These are phyloP conservation scores for Coregonus suidteri DNA, from an alignment of 2,797 vertebrate genomes.

Conservation along the genomic window DNA sequence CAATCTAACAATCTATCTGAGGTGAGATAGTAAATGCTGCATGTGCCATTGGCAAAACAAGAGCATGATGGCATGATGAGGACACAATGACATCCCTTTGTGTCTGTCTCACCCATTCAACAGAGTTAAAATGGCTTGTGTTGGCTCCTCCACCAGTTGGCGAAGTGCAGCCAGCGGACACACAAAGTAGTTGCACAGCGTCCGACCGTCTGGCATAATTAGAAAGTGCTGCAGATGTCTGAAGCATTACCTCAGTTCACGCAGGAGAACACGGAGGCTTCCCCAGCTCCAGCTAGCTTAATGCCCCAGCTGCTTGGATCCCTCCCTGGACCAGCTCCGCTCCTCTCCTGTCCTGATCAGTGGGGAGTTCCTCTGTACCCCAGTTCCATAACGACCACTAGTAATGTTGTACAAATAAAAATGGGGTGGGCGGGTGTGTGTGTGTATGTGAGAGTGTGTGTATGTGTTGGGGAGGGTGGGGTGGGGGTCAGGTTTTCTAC, in stretches of 20 bases:
- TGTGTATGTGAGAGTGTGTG: background rate
- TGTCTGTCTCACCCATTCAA: conserved; percentile 49
- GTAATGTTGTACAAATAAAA: conserved; percentile 41
- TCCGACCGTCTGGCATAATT: conserved; percentile 76
- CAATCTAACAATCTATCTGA: conserved; percentile 5
- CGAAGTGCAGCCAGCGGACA: conserved; percentile 64
- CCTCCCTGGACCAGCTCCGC: background rate
- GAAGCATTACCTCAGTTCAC: conserved; percentile 70
- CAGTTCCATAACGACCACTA: conserved; percentile 44
- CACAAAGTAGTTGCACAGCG: conserved; percentile 43
- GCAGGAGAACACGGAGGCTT: conserved; percentile 65
- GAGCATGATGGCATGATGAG: conserved; percentile 52
- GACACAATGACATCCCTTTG: conserved; percentile 61
- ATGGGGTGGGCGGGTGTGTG: too few species aligned
- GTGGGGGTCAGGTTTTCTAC: background rate
- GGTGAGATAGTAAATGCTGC: conserved; percentile 14
- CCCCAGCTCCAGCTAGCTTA: conserved; percentile 54
- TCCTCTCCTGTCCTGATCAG: conserved; percentile 51
- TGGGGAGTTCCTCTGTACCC: conserved; percentile 58
- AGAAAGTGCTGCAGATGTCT: conserved; percentile 76
- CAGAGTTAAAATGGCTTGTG: conserved; percentile 58
- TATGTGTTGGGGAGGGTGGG: conserved; percentile 1
- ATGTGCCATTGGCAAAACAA: conserved; percentile 14
- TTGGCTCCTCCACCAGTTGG: conserved; percentile 49
- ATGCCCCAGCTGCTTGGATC: conserved; percentile 68